A percentile compares a stretch with the other conserved stretches of the same genome.
Conservation (phyloP, 2,888 invertebrate genomes). For the Erebia palarica region DNA sequence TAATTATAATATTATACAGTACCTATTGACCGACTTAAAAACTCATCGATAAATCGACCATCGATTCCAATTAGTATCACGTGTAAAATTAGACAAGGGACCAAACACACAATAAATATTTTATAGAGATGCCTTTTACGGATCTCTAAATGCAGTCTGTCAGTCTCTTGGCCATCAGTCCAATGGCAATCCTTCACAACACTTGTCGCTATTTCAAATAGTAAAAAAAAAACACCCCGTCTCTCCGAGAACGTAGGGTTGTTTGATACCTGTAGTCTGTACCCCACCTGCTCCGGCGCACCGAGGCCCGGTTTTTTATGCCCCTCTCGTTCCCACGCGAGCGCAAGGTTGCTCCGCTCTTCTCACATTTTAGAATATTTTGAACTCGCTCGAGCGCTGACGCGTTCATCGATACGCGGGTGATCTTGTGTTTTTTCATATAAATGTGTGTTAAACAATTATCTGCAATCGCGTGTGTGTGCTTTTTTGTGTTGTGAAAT, state of each 20-base stretch:
- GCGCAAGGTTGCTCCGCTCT: conserved; percentile 34
- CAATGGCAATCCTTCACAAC: conserved; percentile 12
- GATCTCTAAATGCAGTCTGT: conserved; percentile 10
- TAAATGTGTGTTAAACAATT: conserved; percentile 3
- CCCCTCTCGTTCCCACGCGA: conserved; percentile 55
- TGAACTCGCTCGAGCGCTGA: conserved; percentile 48
- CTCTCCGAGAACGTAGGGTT: conserved; percentile 35
- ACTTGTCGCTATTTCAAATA: conserved; percentile 39
- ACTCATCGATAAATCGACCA: not conserved
- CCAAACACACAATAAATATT: not conserved
- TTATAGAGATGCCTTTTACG: not conserved
- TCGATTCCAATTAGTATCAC: not conserved
- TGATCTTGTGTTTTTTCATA: conserved; percentile 33
- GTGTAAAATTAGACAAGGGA: not conserved
- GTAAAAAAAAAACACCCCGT: conserved; percentile 35
- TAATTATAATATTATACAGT: too few species aligned
- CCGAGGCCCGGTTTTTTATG: conserved; percentile 40
- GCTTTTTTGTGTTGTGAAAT: conserved; percentile 49
- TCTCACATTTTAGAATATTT: conserved; percentile 62
- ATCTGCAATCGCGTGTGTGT: conserved; percentile 20
- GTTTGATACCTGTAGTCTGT: conserved; percentile 47
- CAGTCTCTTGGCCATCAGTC: conserved; percentile 5
- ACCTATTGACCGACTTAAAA: too few species aligned
- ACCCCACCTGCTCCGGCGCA: conserved; percentile 52
- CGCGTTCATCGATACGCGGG: conserved; percentile 45